Conservation (phyloP, 2,113 vertebrate species). For the Xenus cinereus region DNA sequence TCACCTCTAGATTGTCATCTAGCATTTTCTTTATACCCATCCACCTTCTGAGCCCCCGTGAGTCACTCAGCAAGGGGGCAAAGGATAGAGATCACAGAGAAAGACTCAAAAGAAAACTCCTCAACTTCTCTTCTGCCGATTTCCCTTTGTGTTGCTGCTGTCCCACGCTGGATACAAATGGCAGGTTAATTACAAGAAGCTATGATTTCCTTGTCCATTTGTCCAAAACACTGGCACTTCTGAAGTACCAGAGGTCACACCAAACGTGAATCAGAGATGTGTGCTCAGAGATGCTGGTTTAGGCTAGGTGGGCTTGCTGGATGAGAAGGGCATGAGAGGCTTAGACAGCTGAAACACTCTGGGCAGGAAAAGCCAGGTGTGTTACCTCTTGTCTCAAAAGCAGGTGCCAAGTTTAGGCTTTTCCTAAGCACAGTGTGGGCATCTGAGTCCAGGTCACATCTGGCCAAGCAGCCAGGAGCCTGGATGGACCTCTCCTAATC, state of each 20-base stretch:
- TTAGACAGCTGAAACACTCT: background rate
- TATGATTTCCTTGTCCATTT: background rate
- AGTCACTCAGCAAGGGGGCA: background rate
- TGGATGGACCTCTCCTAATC: background rate
- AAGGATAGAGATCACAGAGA: background rate
- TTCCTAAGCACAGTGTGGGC: background rate
- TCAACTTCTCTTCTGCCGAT: background rate
- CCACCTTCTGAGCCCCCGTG: background rate
- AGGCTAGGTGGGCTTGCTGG: background rate
- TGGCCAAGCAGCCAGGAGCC: background rate
- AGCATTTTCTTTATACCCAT: background rate
- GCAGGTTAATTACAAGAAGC: fast-evolving
- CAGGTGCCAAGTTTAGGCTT: background rate
- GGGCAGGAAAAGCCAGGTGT: background rate
- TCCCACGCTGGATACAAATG: background rate
- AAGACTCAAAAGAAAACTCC: background rate
- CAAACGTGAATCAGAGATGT: background rate
- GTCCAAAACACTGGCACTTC: background rate
- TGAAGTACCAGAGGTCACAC: background rate
- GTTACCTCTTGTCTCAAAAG: background rate
- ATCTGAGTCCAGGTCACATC: background rate
- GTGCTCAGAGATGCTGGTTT: background rate
- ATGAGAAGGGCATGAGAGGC: background rate
- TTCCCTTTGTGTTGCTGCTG: background rate
- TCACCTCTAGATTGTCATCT: background rate